phyloP scores from a whole-genome alignment of 92 coral and sea anemone species.

The Desmophyllum pertusum region DNA sequence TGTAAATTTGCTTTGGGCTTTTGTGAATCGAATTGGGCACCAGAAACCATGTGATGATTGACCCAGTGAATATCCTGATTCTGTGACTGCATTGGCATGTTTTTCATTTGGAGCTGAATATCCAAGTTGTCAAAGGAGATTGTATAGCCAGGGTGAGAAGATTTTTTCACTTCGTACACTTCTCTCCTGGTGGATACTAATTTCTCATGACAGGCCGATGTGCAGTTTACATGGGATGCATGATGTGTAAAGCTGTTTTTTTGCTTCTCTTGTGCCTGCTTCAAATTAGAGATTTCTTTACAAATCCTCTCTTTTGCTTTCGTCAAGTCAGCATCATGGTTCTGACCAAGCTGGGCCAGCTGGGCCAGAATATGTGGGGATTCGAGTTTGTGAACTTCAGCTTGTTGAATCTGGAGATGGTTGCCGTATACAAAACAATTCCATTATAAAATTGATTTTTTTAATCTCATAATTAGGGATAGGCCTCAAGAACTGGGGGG shows the following conservation, averaged over 20 bases:
- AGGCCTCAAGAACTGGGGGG: neutral
- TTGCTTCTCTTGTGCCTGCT: slow-evolving; percentile 19
- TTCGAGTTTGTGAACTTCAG: slow-evolving; percentile 51
- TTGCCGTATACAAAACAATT: slow-evolving; percentile 23
- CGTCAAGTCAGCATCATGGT: slow-evolving; percentile 49
- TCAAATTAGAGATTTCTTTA: slow-evolving; percentile 16
- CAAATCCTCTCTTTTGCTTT: slow-evolving; percentile 34
- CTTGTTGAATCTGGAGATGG: slow-evolving; percentile 54
- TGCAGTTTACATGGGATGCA: slow-evolving; percentile 24
- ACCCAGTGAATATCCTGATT: slow-evolving; percentile 72
- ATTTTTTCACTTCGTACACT: neutral
- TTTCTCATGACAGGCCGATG: slow-evolving; percentile 30
- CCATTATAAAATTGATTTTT: neutral
- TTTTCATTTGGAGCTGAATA: slow-evolving; percentile 45
- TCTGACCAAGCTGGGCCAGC: slow-evolving; percentile 47
- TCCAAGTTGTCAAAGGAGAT: slow-evolving; percentile 78
- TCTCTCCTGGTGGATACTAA: neutral
- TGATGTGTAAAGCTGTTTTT: neutral
- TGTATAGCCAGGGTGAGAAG: slow-evolving; percentile 67
- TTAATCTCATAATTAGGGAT: too few relatives aligned
- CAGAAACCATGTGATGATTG: slow-evolving; percentile 63
- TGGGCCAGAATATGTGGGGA: slow-evolving; percentile 10
- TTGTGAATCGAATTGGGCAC: slow-evolving; percentile 19
- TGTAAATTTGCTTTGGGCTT: slow-evolving; percentile 43
- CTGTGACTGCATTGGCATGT: slow-evolving; percentile 70